Percentiles rank a stretch among this genome's conserved stretches.
phyloP scores from a whole-genome alignment of 2,888 invertebrate genomes.

The Eupsilia transversa region DNA sequence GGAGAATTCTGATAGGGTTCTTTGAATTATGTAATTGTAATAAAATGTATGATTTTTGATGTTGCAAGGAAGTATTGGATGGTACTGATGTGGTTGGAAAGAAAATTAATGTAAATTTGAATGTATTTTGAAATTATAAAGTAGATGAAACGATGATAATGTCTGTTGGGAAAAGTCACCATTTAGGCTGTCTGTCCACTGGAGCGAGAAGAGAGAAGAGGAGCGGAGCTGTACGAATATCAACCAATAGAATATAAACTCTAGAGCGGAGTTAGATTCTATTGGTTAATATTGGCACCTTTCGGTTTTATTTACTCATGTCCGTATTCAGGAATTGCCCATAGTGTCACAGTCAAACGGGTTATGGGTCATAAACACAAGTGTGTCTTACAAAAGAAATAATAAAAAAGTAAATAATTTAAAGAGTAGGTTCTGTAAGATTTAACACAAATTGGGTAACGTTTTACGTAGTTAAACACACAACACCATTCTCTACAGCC shows the following conservation, averaged over 20 bases:
- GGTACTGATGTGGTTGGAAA: neutral
- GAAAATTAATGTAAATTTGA: neutral
- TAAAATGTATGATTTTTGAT: slow-evolving; percentile 22
- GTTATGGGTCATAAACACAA: slow-evolving; percentile 1
- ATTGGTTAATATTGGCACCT: no score
- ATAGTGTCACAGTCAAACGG: neutral
- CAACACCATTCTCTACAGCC: slow-evolving; percentile 20
- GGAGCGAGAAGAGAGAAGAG: no score
- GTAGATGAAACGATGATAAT: neutral
- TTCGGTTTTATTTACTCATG: neutral
- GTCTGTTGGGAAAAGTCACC: neutral
- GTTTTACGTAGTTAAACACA: slow-evolving; percentile 38
- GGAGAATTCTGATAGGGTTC: slow-evolving; percentile 42
- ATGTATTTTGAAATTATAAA: neutral
- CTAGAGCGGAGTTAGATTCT: no score
- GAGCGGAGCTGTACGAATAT: no score
- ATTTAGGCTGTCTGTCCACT: no score
- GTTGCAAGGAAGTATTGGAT: slow-evolving; percentile 12
- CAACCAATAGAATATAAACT: no score
- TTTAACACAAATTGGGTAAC: slow-evolving; percentile 43
- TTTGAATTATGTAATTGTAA: slow-evolving; percentile 50
- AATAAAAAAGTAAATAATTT: slow-evolving; percentile 2
- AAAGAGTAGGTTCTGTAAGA: slow-evolving; percentile 27
- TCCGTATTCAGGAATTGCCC: neutral
- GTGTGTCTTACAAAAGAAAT: slow-evolving; percentile 1